Percentiles rank a stretch among this genome's conserved stretches.
Evolutionary conservation across 1,140 invertebrate genomes (phyloP).

Genomic region (Mylabris phalerata): DNA sequence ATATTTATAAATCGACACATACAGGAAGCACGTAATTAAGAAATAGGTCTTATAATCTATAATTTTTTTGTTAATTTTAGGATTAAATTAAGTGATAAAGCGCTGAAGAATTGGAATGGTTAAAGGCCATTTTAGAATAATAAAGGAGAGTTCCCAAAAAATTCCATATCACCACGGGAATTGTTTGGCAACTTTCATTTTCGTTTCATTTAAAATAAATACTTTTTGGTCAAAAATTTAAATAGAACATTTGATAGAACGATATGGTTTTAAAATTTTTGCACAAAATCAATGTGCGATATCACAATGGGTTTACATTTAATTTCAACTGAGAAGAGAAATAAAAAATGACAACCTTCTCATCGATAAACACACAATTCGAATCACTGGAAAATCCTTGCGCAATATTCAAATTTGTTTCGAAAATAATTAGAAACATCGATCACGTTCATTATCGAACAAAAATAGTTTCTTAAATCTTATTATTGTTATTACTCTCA

Average conservation of each 20-base stretch:
- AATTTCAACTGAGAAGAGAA: constrained; percentile 4
- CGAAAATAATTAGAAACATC: neutral
- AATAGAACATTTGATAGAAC: constrained; percentile 14
- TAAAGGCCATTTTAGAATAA: neutral
- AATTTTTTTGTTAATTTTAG: constrained; percentile 4
- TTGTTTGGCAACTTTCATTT: neutral
- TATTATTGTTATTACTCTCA: neutral
- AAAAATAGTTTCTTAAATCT: neutral
- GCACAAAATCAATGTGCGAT: constrained; percentile 26
- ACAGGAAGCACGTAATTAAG: constrained; percentile 28
- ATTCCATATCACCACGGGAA: neutral
- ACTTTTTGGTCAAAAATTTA: constrained; percentile 6
- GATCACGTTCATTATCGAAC: neutral
- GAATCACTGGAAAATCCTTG: no score
- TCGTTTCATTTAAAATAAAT: neutral
- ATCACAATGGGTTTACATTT: constrained; percentile 27
- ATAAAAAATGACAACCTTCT: neutral
- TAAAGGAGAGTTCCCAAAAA: neutral
- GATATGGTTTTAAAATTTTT: constrained; percentile 24
- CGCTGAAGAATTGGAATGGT: constrained; percentile 1
- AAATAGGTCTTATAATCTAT: constrained; percentile 10
- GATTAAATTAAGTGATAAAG: constrained; percentile 8
- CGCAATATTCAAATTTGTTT: neutral
- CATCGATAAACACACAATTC: neutral
- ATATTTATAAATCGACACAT: constrained; percentile 22